Base-by-base conservation (phyloP, 1,140 invertebrate species). In the Zophobas morio region DNA sequence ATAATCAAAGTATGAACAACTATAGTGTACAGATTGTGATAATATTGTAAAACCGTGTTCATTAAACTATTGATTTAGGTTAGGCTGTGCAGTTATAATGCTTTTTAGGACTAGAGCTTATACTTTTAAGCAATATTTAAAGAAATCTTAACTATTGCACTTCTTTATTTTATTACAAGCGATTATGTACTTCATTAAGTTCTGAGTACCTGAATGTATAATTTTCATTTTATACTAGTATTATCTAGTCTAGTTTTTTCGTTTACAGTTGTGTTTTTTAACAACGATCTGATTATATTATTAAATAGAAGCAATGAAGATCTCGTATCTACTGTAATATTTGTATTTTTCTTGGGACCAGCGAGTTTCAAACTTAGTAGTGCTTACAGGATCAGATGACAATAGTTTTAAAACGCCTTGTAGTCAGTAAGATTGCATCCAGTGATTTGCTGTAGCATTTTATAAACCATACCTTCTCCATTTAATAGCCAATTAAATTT, bases 391-490 rank as follows among this genome's bases (percentile, higher is more conserved):
- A 72, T 53, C 33, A 72, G 51, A 49, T 33, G 70, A 72, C 70
- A 72, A 72, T 72, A 72, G 70, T 34, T 70, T 46, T 72, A 47
- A 72, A 72, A 51, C 70, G 70, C 70, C 70, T 72, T 72, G 49
- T 72, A 72, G 70, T 34, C 70, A 53, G 56, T 60, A 60, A 60
- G 36, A 51, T 35, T 53, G 63, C 36, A 70, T 49, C 8, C 56
- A 36, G 56, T 60, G 56, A 60, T 60, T 60, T 60, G 56, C 37
- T 36, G 56, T 60, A 60, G 56, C 8, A 36, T 60, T 60, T 60
- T n/a, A 46, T 46, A 46, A 46, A 8, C 20, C 20, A 20, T 20
- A 20, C 20, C 20, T 20, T 20, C 20, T 20, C 20, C 20, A 20
- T 20, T 20, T 20, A 20, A 20, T 20, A 20, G 20, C 20, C 20